Conservation (phyloP, 2,797 vertebrate species). For the Nasua narica region DNA sequence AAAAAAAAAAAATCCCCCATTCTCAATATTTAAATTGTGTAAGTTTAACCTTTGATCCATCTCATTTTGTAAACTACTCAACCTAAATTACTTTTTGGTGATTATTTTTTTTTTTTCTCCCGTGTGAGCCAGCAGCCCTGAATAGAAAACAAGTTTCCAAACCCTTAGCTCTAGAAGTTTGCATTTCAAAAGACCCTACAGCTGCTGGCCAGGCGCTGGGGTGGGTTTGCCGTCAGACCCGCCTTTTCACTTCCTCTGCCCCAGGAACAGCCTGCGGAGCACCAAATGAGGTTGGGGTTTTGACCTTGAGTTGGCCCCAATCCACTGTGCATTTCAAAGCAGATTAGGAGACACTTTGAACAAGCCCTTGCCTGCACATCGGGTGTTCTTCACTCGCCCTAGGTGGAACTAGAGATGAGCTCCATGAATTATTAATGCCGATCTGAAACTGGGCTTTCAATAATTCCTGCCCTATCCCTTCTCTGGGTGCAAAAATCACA, state of each 20-base stretch:
- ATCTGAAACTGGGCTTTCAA: constrained; percentile 31
- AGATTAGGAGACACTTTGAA: constrained; percentile 60
- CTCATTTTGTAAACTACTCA: constrained; percentile 36
- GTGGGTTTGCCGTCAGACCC: not conserved
- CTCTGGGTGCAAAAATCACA: not conserved
- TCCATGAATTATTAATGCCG: constrained; percentile 60
- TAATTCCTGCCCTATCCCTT: constrained; percentile 8
- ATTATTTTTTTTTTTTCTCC: not conserved
- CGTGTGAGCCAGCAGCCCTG: not conserved
- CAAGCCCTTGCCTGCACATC: not conserved
- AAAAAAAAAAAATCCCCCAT: not conserved
- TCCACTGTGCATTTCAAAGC: constrained; percentile 60
- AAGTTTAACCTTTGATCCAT: constrained; percentile 42
- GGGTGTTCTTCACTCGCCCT: constrained; percentile 32
- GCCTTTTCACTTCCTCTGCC: not conserved
- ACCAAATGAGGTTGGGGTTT: not conserved
- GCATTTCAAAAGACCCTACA: constrained; percentile 44
- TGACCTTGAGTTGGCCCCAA: constrained; percentile 17
- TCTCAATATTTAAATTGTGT: constrained; percentile 7
- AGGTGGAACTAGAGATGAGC: constrained; percentile 43
- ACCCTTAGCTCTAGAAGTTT: constrained; percentile 11
- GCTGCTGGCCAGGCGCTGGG: fast-evolving
- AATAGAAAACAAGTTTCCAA: constrained; percentile 37
- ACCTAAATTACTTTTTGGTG: constrained; percentile 13
- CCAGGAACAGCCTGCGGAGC: not conserved